phyloP scores from a whole-genome alignment of 2,113 vertebrate species.

The Passer montanus region DNA sequence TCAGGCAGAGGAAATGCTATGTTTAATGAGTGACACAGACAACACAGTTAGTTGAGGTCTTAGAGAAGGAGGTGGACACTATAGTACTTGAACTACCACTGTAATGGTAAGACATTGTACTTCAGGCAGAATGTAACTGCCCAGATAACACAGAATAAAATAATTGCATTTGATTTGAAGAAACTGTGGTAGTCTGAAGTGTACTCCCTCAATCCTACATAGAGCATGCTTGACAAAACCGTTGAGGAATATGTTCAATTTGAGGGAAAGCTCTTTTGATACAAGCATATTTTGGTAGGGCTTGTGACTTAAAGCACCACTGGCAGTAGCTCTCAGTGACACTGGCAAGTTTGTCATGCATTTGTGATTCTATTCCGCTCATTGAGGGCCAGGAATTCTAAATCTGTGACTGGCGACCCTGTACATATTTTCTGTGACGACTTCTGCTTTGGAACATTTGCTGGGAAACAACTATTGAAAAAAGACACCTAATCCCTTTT shows the following conservation, averaged over 20 bases:
- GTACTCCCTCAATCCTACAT: neutral
- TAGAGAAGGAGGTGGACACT: neutral
- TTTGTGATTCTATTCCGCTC: neutral
- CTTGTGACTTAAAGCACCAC: neutral
- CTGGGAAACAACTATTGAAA: neutral
- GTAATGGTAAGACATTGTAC: neutral
- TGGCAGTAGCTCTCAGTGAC: neutral
- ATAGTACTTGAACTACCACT: neutral
- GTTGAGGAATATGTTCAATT: neutral
- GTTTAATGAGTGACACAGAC: neutral
- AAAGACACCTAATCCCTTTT: neutral
- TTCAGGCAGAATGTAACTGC: neutral
- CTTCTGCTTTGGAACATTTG: neutral
- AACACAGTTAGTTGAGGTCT: neutral
- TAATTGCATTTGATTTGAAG: neutral
- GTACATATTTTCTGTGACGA: neutral
- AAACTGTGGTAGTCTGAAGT: neutral
- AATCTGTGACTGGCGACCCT: neutral
- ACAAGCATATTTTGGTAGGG: neutral
- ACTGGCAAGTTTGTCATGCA: neutral
- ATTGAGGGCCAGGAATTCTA: neutral
- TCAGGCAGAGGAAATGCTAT: neutral
- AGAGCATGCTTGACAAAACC: neutral
- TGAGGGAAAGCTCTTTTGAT: neutral
- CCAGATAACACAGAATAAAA: neutral